Conservation (phyloP, 1,140 invertebrate species). For the Nomia melanderi region DNA sequence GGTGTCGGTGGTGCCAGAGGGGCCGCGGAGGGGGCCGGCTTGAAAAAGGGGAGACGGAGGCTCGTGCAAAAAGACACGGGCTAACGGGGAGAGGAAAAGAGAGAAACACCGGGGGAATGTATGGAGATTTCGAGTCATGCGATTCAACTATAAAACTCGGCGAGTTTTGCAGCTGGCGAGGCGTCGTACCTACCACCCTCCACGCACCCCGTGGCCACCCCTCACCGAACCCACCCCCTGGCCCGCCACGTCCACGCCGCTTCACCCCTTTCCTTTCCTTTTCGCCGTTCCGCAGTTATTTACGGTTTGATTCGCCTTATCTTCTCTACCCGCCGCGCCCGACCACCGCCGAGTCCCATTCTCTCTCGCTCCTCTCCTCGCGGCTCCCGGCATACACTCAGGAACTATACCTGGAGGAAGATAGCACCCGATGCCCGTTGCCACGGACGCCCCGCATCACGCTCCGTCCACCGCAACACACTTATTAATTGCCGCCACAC, state of each 20-base stretch:
- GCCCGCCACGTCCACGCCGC: constrained; percentile 25
- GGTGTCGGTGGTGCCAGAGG: constrained; percentile 27
- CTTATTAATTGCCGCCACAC: constrained; percentile 43
- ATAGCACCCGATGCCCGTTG: constrained; percentile 36
- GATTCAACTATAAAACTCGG: constrained; percentile 81
- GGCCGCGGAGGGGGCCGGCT: neutral
- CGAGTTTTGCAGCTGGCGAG: constrained; percentile 79
- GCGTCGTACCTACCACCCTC: constrained; percentile 68
- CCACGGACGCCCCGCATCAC: constrained; percentile 19
- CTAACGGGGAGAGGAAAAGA: constrained; percentile 33
- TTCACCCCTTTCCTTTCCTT: constrained; percentile 66
- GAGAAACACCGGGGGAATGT: constrained; percentile 71
- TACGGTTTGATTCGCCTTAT: constrained; percentile 82
- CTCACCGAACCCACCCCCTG: constrained; percentile 35
- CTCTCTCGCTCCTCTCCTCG: constrained; percentile 63
- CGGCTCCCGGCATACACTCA: constrained; percentile 48
- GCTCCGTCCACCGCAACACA: neutral
- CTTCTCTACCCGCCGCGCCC: constrained; percentile 67
- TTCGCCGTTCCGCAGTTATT: constrained; percentile 80
- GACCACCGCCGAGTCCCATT: constrained; percentile 58
- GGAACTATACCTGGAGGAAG: constrained; percentile 53
- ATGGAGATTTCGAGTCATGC: constrained; percentile 80
- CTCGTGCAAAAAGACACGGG: constrained; percentile 51
- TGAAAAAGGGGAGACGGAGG: constrained; percentile 55
- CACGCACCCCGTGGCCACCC: constrained; percentile 37